These are phyloP conservation scores for Polyommatus icarus DNA, from an alignment of 2,888 invertebrate species.

Conservation along the genomic window DNA sequence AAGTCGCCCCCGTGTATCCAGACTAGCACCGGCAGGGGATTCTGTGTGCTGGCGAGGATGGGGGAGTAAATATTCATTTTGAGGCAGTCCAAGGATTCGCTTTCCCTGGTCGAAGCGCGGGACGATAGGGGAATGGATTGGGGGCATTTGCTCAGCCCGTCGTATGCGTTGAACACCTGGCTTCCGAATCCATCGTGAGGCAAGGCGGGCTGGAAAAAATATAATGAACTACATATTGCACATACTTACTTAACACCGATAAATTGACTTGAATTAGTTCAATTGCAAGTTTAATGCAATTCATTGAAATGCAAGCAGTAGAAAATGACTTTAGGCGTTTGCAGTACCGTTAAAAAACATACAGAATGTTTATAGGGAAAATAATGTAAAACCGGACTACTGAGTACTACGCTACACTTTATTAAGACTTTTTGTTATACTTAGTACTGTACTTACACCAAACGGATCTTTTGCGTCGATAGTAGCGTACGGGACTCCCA, in stretches of 20 bases:
- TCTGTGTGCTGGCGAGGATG: constrained; percentile 55
- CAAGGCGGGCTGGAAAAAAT: constrained; percentile 53
- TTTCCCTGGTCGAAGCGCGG: constrained; percentile 44
- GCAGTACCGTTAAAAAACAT: not conserved
- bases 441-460: constrained; percentile 60
- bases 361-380: not conserved
- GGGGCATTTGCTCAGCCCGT: constrained; percentile 62
- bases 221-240: not conserved
- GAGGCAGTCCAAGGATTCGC: constrained; percentile 80
- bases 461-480: constrained; percentile 65
- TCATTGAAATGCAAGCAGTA: not conserved
- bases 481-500: constrained; percentile 69
- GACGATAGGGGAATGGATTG: constrained; percentile 47
- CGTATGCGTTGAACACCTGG: constrained; percentile 60
- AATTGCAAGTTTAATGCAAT: not conserved
- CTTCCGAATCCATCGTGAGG: constrained; percentile 55
- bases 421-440: not conserved
- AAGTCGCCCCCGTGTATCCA: constrained; percentile 72
- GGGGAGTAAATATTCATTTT: constrained; percentile 82
- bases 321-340: not conserved
- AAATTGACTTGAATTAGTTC: not conserved
- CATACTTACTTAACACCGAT: not conserved
- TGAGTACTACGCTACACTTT: not conserved
- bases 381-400: not conserved
- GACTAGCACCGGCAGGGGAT: constrained; percentile 66